These are phyloP conservation scores for Chrysochloris asiatica DNA, from an alignment of 2,113 vertebrate species.

Conservation along the genomic window DNA sequence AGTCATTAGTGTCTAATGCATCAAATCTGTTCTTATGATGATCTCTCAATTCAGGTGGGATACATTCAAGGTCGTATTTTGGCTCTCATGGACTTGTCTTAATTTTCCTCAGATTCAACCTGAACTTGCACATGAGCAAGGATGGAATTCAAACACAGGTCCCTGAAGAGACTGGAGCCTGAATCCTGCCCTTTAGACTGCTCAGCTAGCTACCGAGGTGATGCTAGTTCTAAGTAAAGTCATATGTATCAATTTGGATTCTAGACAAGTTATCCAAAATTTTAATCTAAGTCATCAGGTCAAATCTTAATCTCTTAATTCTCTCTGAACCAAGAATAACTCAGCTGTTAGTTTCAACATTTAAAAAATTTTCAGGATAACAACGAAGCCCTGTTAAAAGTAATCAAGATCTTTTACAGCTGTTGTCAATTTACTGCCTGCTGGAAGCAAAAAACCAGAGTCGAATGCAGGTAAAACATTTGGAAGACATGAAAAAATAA, in stretches of 20 bases:
- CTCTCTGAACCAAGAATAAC: neutral
- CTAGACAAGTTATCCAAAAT: neutral
- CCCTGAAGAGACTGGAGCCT: too few species aligned
- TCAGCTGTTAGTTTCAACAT: neutral
- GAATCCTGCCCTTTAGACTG: too few species aligned
- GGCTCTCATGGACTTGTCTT: too few species aligned
- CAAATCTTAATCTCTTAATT: neutral
- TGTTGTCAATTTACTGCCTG: neutral
- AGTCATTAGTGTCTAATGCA: too few species aligned
- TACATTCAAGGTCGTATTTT: too few species aligned
- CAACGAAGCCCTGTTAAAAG: neutral
- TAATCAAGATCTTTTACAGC: neutral
- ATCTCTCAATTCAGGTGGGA: too few species aligned
- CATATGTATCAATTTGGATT: neutral
- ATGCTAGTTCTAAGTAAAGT: neutral
- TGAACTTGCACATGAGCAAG: too few species aligned
- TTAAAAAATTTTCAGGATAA: neutral
- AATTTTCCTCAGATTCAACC: too few species aligned
- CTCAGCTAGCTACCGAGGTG: too few species aligned
- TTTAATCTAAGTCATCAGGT: neutral
- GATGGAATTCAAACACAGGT: too few species aligned
- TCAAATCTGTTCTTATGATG: too few species aligned
- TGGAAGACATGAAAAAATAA: slow-evolving; percentile 14
- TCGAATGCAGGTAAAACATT: neutral
- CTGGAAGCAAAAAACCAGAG: neutral